Evolutionary conservation across 2,888 invertebrate genomes (phyloP), one percentile per base, ranked within the genome.

Genomic region (Laspeyria flexula): DNA sequence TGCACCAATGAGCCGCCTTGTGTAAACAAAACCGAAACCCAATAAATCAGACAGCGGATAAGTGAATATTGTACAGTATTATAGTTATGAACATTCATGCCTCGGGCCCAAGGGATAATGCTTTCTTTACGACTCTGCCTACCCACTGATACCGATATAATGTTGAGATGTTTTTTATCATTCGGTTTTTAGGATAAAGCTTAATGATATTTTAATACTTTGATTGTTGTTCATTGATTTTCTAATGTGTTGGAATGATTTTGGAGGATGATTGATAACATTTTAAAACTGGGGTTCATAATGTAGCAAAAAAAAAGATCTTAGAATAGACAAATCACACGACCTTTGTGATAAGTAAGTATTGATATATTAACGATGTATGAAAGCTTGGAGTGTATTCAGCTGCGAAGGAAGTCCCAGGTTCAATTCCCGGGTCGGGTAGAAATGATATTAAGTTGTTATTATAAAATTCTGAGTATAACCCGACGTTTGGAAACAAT

Each of bases 21-120:
- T 64, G 82, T 79, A 79, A 81, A 81, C 81, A 81, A 80, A 81
- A 70, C 67, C 51, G 67, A 62, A 67, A 60, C 44, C 33, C 59
- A 53, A 77, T 81, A 81, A 81, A 79, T 81, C 79, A 69, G 51
- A 33, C 9, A 21, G 3, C 6, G 41, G 25, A 51, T 51, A 51
- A 51, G 51, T 51, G 51, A 51, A 51, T 51, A 51, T 51, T 44
- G 45, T 45, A 41, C 13, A 45, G 44, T 51, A 51, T 41, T 51
- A 45, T 51, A 35, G 37, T 30, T 35, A 41, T 41, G 34, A 29
- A 7, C 30, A 21, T 13, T 15, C 13, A 11, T 11, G 44, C 51
- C 44, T 13, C 29, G 21, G 50, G 50, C 43, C 7, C 1, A 38
- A 0, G 7, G 15, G 37, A 41, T 60, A 66, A 71, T 63, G 55